phyloP scores from a whole-genome alignment of 2,113 vertebrate species.

The Labeo catla region DNA sequence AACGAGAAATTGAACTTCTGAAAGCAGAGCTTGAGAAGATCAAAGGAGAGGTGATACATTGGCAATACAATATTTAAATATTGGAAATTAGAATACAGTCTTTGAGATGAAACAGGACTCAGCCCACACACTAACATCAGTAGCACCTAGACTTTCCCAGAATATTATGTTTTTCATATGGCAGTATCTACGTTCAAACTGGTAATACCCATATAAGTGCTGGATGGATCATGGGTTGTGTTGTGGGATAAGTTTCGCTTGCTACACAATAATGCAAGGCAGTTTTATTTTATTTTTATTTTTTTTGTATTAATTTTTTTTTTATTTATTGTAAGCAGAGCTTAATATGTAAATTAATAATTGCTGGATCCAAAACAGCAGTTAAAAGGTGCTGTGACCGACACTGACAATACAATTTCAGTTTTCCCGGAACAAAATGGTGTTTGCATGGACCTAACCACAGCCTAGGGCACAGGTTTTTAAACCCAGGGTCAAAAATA shows the following conservation, averaged over 20 bases:
- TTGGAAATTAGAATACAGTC: neutral
- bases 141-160: neutral
- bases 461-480: no score
- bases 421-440: no score
- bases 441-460: no score
- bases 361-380: no score
- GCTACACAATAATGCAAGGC: neutral
- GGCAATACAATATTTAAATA: neutral
- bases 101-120: neutral
- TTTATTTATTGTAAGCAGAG: no score
- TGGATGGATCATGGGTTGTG: neutral
- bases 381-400: no score
- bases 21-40: conserved; percentile 88
- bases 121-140: neutral
- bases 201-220: neutral
- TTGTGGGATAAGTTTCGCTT: neutral
- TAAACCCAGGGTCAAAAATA: no score
- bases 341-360: no score
- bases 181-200: neutral
- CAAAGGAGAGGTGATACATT: conserved; percentile 84
- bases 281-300: no score
- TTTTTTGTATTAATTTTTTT: no score
- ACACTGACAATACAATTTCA: no score
- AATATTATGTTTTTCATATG: neutral
- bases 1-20: conserved; percentile 84